Base-by-base conservation (phyloP, 64 coral and sea anemone species). In the Stichodactyla mertensii region DNA sequence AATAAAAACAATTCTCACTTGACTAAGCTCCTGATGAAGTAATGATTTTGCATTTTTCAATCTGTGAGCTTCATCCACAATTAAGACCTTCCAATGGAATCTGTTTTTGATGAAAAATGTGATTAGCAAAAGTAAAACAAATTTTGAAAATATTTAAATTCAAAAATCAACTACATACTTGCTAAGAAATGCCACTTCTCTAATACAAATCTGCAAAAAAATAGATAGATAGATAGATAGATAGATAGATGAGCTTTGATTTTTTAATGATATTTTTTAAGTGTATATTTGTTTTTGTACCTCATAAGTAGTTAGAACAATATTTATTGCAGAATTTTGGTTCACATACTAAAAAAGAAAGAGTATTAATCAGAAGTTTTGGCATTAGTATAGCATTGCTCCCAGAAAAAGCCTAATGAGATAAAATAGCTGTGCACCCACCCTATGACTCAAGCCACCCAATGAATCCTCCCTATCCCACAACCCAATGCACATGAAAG, bases 261-360 rank as follows among this genome's bases (percentile, higher is more conserved):
- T 31, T 27, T 74, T 16, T 19, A 6, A 66, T 66, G 62, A 66
- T 22, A 16, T 66, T 20, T 6, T 66, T 66, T 66, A 16, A 19
- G 3, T 66, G 57, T 59, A 59, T 6, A 66, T 66, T 13, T 13
- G 6, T 66, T 66, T 66, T 66, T 66, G 10, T 89, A 95, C 93
- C 91, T 96, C 94, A 88, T 92, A 96, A 5, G 91, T 92, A 80
- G 94, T 96, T n/a, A 96, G 80, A 78, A 96, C 24, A 52, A 96
- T 91, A 58, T 64, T 82, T 74, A 74, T 31, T 31, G 8, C n/a
- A 74, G n/a, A 19, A 4, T 13, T 31, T 74, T 36, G 12, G 2
- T 74, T 74, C 4, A 2, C 26, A 74, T 31, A 8, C 69, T 74
- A 23, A 14, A 74, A 36, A 23, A 27, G 4, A 74, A 71, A 28